Percentiles rank a stretch among this genome's conserved stretches.
Conservation (phyloP, 2,888 invertebrate genomes). For the Crepidodera aurea region DNA sequence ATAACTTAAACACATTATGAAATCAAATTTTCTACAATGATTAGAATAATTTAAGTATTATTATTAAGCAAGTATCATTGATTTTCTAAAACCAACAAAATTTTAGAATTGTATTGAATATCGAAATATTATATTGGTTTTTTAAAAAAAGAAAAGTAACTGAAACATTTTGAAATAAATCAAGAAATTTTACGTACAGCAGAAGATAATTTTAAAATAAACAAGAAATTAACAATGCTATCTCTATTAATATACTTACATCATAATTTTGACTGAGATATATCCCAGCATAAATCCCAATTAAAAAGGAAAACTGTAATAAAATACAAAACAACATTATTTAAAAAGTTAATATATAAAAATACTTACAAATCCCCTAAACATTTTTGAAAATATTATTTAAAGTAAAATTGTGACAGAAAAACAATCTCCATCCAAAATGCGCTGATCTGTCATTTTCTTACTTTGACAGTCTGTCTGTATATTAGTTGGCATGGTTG, state of each 20-base stretch:
- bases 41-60: too few relatives aligned
- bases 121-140: neutral
- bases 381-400: conserved; percentile 44
- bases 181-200: neutral
- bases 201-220: neutral
- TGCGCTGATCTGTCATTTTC: too few relatives aligned
- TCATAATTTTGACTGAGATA: conserved; percentile 80
- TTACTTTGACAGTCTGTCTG: too few relatives aligned
- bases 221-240: neutral
- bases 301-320: conserved; percentile 72
- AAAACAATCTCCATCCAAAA: too few relatives aligned
- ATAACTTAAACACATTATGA: too few relatives aligned
- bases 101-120: neutral
- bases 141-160: neutral
- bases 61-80: too few relatives aligned
- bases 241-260: conserved; percentile 61
- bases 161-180: neutral
- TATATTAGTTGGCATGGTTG: too few relatives aligned
- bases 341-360: neutral
- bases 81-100: too few relatives aligned
- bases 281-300: conserved; percentile 77
- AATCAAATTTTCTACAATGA: too few relatives aligned
- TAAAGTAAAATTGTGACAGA: too few relatives aligned
- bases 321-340: conserved; percentile 13
- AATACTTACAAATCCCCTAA: conserved; percentile 55